phyloP scores from a whole-genome alignment of 2,113 vertebrate species.

The Cettia cetti region DNA sequence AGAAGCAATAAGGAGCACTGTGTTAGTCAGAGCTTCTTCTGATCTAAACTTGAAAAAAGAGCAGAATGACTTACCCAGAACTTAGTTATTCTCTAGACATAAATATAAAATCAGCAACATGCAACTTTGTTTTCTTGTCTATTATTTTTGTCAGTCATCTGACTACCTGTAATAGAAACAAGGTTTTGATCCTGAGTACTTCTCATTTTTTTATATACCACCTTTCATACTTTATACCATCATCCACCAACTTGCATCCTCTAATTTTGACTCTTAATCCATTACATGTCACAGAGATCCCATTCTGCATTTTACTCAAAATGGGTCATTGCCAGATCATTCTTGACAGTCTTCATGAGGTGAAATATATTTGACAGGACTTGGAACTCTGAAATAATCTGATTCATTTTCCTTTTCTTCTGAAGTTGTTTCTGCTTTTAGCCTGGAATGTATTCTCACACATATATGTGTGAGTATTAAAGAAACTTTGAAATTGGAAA shows the following conservation, averaged over 20 bases:
- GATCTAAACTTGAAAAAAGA: background rate
- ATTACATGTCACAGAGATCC: background rate
- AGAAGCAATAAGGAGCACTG: background rate
- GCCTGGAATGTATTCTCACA: background rate
- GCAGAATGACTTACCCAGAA: background rate
- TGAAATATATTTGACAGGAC: background rate
- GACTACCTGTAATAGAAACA: background rate
- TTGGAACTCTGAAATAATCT: background rate
- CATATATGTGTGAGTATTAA: background rate
- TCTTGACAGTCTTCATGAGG: background rate
- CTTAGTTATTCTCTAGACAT: background rate
- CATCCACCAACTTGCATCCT: background rate
- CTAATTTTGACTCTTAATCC: background rate
- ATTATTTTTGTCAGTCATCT: background rate
- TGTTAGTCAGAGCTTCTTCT: background rate
- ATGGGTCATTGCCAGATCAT: background rate
- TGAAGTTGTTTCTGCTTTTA: background rate
- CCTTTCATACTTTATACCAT: background rate
- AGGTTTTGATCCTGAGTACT: background rate
- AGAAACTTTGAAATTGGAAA: background rate
- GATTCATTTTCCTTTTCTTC: background rate
- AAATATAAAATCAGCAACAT: background rate
- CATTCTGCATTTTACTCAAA: background rate
- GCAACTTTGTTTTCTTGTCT: background rate
- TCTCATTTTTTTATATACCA: background rate